Percentiles rank a stretch among this genome's conserved stretches.
Conservation (phyloP, 1,140 invertebrate genomes). For the Melipona quadrifasciata region DNA sequence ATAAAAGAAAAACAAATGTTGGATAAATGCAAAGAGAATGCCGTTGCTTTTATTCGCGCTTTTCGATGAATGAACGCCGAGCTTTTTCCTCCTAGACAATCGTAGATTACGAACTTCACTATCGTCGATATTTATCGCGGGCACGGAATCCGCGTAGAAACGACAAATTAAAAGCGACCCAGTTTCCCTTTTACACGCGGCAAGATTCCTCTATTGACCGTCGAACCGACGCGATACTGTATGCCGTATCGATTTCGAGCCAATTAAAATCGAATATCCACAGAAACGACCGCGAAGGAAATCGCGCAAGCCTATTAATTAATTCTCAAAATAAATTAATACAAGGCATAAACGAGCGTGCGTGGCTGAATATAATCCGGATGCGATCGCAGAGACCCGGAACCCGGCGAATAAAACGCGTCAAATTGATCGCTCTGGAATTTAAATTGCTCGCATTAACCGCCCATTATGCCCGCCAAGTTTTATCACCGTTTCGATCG, state of each 20-base stretch:
- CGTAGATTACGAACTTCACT: neutral
- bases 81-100: neutral
- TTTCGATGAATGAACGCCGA: neutral
- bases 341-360: conserved; percentile 37
- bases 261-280: conserved; percentile 18
- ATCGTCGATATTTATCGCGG: too few species aligned
- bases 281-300: conserved; percentile 16
- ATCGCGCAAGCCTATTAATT: conserved; percentile 36
- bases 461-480: conserved; percentile 3
- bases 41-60: neutral
- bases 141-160: neutral
- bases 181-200: neutral
- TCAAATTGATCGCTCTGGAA: conserved; percentile 43
- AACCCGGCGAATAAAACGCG: conserved; percentile 36
- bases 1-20: neutral
- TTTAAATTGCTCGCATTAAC: conserved; percentile 49
- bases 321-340: conserved; percentile 48
- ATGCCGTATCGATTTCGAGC: neutral
- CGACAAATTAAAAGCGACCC: neutral
- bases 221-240: neutral
- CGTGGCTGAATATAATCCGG: conserved; percentile 35
- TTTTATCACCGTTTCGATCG: conserved; percentile 38
- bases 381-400: neutral
- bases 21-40: neutral
- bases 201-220: neutral